Evolutionary conservation across 2,888 invertebrate genomes (phyloP).

Genomic region (Hydroisotoma schaefferi): DNA sequence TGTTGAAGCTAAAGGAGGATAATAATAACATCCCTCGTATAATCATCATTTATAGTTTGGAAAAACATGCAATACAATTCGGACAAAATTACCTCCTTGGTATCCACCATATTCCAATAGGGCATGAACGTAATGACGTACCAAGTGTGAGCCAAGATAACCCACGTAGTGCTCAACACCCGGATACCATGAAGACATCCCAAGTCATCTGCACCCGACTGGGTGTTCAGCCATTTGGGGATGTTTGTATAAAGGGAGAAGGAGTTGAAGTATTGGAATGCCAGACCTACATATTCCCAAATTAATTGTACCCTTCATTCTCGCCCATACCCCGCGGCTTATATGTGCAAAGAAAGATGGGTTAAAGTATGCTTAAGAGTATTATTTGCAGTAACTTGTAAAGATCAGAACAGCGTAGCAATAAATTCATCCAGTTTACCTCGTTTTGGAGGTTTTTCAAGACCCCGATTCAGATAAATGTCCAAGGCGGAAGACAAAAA

Average conservation of each 20-base stretch:
- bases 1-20: constrained; percentile 15
- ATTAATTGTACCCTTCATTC: no score
- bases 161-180: constrained; percentile 61
- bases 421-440: no score
- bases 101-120: constrained; percentile 59
- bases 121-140: constrained; percentile 56
- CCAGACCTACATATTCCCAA: constrained; percentile 13
- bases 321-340: no score
- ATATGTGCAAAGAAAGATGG: no score
- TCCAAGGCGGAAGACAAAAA: constrained; percentile 16
- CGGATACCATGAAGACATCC: constrained; percentile 69
- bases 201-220: constrained; percentile 57
- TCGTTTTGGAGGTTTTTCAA: constrained; percentile 25
- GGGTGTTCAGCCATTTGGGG: constrained; percentile 58
- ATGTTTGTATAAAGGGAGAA: constrained; percentile 67
- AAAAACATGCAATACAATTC: neutral
- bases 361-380: no score
- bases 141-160: constrained; percentile 66
- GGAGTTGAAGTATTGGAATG: constrained; percentile 51
- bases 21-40: neutral
- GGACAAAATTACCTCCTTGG: constrained; percentile 58
- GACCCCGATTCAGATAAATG: constrained; percentile 19
- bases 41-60: neutral
- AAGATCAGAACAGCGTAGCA: no score
- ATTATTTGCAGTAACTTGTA: no score